Evolutionary conservation across 2,113 vertebrate genomes (phyloP), one percentile per base, ranked within the genome.

Genomic region (Nycticryphes semicollaris): DNA sequence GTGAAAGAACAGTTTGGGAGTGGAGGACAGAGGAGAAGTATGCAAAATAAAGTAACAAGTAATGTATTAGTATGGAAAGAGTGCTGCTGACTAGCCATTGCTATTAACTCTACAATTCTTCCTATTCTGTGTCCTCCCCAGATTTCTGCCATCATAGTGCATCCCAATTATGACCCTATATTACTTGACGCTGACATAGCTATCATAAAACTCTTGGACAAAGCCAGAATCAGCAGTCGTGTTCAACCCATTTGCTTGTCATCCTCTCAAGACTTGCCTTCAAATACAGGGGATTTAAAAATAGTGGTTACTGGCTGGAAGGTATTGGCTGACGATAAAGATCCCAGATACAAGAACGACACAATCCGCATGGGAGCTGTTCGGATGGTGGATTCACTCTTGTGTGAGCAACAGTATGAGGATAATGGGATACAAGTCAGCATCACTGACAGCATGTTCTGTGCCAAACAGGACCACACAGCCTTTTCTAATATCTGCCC

Each of bases 401-500:
- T 98, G 41, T 99, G 99, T 72, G 99, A 99, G 97, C 98, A 99
- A 74, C 99, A 99, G 97, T 99, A 99, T 3, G 99, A 99, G 59
- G 98, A 98, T 6, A 98, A 98, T 0, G 99, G 99, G 3, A 97
- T 99, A 92, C 98, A 98, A 3, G 98, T 99, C 92, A 99, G 99
- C 37, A 97, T 99, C 87, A 99, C 99, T 2, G 99, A 99, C 93
- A 99, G 98, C 94, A 99, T 99, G 99, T 98, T 99, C 81, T 99
- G 99, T 75, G 99, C 98, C 70, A 98, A 96, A 91, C 98, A 98
- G 83, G 98, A 98, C 62, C 98, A 98, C 1, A 75, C 97, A 1
- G 93, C 96, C 51, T 98, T 98, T 80, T 99, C 99, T 2, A 98
- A 99, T 83, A 99, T 99, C 92, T 99, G 99, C 94, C 99, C 99